These are phyloP conservation scores for Ellobius talpinus DNA, from an alignment of 2,113 vertebrate genomes.

Conservation along the genomic window DNA sequence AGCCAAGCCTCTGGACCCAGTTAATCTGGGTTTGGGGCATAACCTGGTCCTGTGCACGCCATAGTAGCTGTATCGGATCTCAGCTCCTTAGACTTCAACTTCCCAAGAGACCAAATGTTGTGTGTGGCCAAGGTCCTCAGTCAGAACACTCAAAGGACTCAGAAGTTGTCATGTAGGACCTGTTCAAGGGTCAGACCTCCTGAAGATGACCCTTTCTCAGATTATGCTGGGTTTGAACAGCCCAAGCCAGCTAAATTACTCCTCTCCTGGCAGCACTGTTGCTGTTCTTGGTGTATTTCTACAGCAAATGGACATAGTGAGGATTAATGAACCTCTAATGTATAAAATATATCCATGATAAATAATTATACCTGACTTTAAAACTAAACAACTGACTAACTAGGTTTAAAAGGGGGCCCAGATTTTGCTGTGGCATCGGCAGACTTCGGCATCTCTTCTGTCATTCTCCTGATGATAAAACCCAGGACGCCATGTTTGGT, in stretches of 20 bases:
- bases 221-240: background rate
- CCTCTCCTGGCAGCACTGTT: background rate
- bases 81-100: background rate
- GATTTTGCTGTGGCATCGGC: background rate
- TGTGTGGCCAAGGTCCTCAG: background rate
- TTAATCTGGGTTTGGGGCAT: background rate
- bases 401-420: background rate
- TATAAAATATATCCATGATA: background rate
- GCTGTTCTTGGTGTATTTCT: background rate
- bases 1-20: background rate
- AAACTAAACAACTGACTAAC: background rate
- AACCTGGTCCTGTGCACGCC: too few relatives aligned
- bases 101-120: background rate
- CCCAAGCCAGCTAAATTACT: background rate
- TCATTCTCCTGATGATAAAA: background rate
- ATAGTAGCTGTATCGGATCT: background rate
- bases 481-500: background rate
- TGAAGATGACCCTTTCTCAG: background rate
- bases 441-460: too few relatives aligned
- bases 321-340: background rate
- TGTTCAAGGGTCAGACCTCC: background rate
- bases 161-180: background rate
- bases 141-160: background rate
- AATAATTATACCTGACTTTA: background rate
- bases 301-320: background rate